A percentile compares a stretch with the other conserved stretches of the same genome.
These are phyloP conservation scores for Desmodus rotundus DNA, from an alignment of 2,113 vertebrate species.

Conservation along the genomic window DNA sequence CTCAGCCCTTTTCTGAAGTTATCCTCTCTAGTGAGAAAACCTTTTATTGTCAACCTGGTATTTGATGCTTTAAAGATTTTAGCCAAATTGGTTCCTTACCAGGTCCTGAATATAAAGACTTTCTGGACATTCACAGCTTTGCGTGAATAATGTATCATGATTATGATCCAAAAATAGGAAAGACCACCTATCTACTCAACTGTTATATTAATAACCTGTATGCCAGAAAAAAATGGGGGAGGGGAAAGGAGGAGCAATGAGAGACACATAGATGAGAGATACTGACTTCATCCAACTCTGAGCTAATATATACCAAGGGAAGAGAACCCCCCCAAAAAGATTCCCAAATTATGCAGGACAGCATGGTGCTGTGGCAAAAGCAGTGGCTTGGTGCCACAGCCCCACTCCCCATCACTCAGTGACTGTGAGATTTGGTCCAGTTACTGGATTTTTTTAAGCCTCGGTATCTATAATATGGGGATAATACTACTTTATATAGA, in stretches of 20 bases:
- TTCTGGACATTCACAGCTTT: not conserved
- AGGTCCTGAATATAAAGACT: not conserved
- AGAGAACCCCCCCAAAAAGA: not conserved
- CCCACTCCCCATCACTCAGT: too few relatives aligned
- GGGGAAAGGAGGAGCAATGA: too few relatives aligned
- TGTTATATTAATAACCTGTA: not conserved
- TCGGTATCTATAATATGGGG: not conserved
- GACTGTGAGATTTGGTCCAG: not conserved
- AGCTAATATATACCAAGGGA: not conserved
- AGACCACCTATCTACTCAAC: not conserved
- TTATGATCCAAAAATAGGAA: not conserved
- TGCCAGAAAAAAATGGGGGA: not conserved
- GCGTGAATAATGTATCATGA: not conserved
- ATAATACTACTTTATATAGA: conserved; percentile 27
- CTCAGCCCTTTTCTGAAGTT: not conserved
- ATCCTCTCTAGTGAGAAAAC: not conserved
- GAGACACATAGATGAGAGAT: not conserved
- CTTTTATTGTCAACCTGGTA: not conserved
- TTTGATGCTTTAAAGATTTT: not conserved
- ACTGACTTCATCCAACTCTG: not conserved
- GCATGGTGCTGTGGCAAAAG: not conserved
- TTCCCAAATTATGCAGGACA: not conserved
- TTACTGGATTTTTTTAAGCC: conserved; percentile 21
- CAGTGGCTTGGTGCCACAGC: not conserved
- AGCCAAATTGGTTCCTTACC: not conserved